Evolutionary conservation across 2,888 invertebrate genomes (phyloP).

Genomic region (Ephialtes manifestator): DNA sequence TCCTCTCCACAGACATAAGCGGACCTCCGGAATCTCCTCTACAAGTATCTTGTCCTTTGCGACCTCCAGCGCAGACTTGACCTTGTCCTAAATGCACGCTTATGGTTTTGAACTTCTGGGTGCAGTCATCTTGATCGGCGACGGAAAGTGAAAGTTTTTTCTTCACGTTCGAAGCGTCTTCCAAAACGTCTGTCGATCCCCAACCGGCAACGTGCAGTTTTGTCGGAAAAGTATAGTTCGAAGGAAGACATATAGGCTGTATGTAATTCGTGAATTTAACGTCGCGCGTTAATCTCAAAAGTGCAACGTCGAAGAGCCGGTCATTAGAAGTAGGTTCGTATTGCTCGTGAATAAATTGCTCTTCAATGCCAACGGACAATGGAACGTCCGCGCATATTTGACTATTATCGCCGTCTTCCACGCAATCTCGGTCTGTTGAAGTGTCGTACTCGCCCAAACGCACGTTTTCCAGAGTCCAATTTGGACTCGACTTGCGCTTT

Average conservation of each 20-base stretch:
- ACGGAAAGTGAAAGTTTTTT: slow-evolving; percentile 87
- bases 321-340: slow-evolving; percentile 88
- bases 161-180: slow-evolving; percentile 87
- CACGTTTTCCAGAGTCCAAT: slow-evolving; percentile 89
- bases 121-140: slow-evolving; percentile 86
- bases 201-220: slow-evolving; percentile 89
- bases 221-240: slow-evolving; percentile 79
- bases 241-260: slow-evolving; percentile 89
- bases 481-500: slow-evolving; percentile 89
- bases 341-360: slow-evolving; percentile 89
- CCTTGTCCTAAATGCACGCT: slow-evolving; percentile 86
- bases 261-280: slow-evolving; percentile 88
- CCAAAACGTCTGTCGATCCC: slow-evolving; percentile 88
- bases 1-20: slow-evolving; percentile 50
- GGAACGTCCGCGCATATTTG: slow-evolving; percentile 88
- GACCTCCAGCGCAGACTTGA: slow-evolving; percentile 91
- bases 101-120: slow-evolving; percentile 86
- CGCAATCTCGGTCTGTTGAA: slow-evolving; percentile 88
- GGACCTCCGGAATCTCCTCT: slow-evolving; percentile 90
- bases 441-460: slow-evolving; percentile 91
- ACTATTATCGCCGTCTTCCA: slow-evolving; percentile 81
- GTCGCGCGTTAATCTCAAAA: slow-evolving; percentile 88
- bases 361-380: slow-evolving; percentile 89
- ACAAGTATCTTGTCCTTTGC: slow-evolving; percentile 90
- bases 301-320: slow-evolving; percentile 91